Evolutionary conservation across 2,113 vertebrate genomes (phyloP).

Genomic region (Campylomormyrus numenius): DNA sequence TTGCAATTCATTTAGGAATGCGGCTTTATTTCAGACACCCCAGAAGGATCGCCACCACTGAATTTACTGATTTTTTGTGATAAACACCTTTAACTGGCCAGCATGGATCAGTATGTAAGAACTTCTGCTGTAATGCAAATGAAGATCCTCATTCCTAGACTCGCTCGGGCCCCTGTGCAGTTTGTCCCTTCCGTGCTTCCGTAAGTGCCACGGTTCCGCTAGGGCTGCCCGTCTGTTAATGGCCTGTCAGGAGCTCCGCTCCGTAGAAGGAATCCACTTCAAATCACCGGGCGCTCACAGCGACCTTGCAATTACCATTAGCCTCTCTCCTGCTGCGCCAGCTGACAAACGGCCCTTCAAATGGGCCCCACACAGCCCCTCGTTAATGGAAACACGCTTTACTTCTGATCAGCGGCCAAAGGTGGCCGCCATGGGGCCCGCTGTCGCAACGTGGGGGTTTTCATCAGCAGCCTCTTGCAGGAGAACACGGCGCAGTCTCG

Average conservation of each 20-base stretch:
- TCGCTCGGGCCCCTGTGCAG: background rate
- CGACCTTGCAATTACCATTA: conserved; percentile 65
- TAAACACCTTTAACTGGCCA: background rate
- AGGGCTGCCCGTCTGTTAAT: conserved; percentile 55
- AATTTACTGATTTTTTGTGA: background rate
- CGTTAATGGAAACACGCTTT: conserved; percentile 33
- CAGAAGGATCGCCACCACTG: background rate
- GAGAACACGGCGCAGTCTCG: background rate
- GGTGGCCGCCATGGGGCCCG: background rate
- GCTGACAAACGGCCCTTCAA: conserved; percentile 50
- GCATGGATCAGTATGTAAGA: background rate
- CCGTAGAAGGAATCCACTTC: conserved; percentile 53
- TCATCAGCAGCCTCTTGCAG: background rate
- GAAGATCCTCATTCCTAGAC: background rate
- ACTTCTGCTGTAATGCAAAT: background rate
- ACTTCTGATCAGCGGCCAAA: conserved; percentile 27
- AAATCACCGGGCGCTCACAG: conserved; percentile 50
- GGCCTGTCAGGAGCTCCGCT: conserved; percentile 46
- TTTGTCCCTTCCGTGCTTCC: background rate
- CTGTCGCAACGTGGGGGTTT: background rate
- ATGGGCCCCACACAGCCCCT: conserved; percentile 32
- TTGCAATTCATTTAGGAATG: background rate
- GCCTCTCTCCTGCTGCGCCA: conserved; percentile 49
- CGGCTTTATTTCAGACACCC: background rate
- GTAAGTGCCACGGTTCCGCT: conserved; percentile 23